phyloP scores from a whole-genome alignment of 2,113 vertebrate species.

The Psittacula cyanocephala region DNA sequence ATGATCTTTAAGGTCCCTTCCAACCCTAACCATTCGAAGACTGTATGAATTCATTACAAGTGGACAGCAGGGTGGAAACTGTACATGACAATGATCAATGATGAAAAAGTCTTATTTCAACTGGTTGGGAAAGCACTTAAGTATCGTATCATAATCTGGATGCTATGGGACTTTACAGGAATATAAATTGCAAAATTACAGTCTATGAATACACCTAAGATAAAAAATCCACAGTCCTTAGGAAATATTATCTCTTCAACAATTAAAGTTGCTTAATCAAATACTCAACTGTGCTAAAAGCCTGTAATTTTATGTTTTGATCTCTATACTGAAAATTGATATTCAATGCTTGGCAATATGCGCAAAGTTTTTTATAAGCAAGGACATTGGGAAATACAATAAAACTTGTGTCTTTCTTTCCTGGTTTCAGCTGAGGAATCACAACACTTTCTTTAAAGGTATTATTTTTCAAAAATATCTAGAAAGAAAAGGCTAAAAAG shows the following conservation, averaged over 20 bases:
- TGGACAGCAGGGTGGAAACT: background rate
- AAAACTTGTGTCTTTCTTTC: background rate
- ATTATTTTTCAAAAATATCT: background rate
- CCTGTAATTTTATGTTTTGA: background rate
- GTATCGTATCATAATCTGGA: accelerated
- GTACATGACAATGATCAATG: background rate
- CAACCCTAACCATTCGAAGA: background rate
- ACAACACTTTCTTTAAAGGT: background rate
- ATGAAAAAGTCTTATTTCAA: background rate
- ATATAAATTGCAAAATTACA: background rate
- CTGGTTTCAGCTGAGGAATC: background rate
- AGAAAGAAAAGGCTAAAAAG: background rate
- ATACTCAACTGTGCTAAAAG: background rate
- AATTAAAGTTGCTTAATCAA: background rate
- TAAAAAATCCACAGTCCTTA: background rate
- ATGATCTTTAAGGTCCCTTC: too few species aligned
- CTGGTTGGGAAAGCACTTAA: background rate
- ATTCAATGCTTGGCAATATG: background rate
- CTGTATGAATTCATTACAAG: background rate
- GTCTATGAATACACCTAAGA: background rate
- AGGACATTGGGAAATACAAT: background rate
- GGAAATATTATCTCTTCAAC: background rate
- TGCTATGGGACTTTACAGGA: background rate
- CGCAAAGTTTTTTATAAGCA: background rate
- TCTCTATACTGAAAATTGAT: background rate